A percentile compares a stretch with the other conserved stretches of the same genome.
These are phyloP conservation scores for Pinna nobilis DNA, from an alignment of 1,140 invertebrate species.

Conservation along the genomic window DNA sequence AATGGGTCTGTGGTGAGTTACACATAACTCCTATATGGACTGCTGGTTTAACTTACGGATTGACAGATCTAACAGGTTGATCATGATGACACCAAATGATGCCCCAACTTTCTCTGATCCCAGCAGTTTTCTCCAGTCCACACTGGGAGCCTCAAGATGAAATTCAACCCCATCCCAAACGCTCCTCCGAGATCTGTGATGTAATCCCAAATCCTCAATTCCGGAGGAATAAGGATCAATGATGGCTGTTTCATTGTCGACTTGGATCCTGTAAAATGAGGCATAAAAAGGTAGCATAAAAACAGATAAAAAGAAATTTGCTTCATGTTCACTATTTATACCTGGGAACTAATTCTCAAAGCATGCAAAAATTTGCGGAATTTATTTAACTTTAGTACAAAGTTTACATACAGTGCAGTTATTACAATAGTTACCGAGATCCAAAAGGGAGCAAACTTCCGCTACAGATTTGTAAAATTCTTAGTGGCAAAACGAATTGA, in stretches of 20 bases:
- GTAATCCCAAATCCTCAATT: conserved; percentile 14
- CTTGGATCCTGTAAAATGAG: background rate
- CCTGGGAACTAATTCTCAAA: no score
- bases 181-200: conserved; percentile 24
- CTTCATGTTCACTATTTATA: no score
- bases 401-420: no score
- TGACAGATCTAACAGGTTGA: conserved; percentile 47
- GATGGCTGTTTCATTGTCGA: conserved; percentile 14
- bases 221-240: conserved; percentile 34
- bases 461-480: no score
- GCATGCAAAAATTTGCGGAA: no score
- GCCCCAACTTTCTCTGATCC: conserved; percentile 50
- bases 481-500: no score
- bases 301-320: no score
- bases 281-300: no score
- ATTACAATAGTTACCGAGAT: no score
- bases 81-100: conserved; percentile 51
- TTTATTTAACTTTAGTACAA: no score
- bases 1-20: no score
- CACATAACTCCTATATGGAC: background rate
- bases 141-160: conserved; percentile 40
- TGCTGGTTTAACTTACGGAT: conserved; percentile 38
- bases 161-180: conserved; percentile 33
- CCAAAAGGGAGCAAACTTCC: no score
- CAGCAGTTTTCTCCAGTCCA: conserved; percentile 52